Percentiles rank a stretch among this genome's conserved stretches.
Conservation (phyloP, 2,888 invertebrate species). For the Synanthedon vespiformis region DNA sequence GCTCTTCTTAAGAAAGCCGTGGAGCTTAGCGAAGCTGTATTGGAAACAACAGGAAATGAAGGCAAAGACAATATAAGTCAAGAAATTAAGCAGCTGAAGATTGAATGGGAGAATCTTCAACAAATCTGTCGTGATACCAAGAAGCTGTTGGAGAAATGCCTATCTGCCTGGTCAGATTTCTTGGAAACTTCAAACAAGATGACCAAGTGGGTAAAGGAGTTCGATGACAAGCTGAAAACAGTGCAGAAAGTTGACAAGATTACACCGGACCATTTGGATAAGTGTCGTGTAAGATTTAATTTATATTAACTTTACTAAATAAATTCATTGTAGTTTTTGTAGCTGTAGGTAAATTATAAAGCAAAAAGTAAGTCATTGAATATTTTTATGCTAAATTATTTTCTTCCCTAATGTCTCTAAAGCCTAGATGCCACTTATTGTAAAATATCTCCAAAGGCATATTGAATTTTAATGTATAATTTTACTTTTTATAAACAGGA, state of each 20-base stretch:
- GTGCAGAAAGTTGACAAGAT: slow-evolving; percentile 80
- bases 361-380: background rate
- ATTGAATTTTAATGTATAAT: too few species aligned
- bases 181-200: slow-evolving; percentile 78
- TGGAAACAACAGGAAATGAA: slow-evolving; percentile 83
- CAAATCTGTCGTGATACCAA: slow-evolving; percentile 82
- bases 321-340: background rate
- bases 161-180: slow-evolving; percentile 86
- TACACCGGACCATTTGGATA: slow-evolving; percentile 81
- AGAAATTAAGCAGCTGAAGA: slow-evolving; percentile 83
- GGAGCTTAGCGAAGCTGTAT: slow-evolving; percentile 79
- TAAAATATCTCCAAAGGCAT: too few species aligned
- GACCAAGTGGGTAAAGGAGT: slow-evolving; percentile 80
- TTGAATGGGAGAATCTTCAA: slow-evolving; percentile 86
- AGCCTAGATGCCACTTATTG: too few species aligned
- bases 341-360: too few species aligned
- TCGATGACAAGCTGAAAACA: slow-evolving; percentile 73
- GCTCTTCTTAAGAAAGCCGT: slow-evolving; percentile 79
- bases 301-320: background rate
- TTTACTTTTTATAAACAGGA: slow-evolving; percentile 45
- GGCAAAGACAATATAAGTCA: slow-evolving; percentile 85
- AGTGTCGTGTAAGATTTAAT: slow-evolving; percentile 73
- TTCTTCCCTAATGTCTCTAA: too few species aligned
- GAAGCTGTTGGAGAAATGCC: slow-evolving; percentile 79
- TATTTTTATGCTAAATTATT: background rate